These are phyloP conservation scores for Clinocottus analis DNA, from an alignment of 2,113 vertebrate species.

Conservation along the genomic window DNA sequence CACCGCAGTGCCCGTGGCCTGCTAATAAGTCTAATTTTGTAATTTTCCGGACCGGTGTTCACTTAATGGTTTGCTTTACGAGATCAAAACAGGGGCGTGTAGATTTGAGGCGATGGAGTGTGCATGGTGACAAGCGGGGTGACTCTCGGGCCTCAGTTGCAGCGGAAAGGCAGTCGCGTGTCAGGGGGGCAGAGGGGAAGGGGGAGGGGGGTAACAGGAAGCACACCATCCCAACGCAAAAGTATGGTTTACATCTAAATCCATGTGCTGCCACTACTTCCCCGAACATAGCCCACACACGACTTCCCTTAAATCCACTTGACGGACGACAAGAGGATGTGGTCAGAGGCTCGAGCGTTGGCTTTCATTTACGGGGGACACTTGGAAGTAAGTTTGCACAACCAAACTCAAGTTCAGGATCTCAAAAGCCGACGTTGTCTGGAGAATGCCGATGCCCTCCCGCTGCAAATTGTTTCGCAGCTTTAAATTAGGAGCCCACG, in stretches of 20 bases:
- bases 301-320: slow-evolving; percentile 48
- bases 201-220: slow-evolving; percentile 56
- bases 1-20: background rate
- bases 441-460: slow-evolving; percentile 6
- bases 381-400: slow-evolving; percentile 33
- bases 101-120: background rate
- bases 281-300: slow-evolving; percentile 50
- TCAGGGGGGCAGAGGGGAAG: background rate
- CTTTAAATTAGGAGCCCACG: background rate
- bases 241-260: slow-evolving; percentile 52
- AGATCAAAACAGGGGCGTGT: slow-evolving; percentile 6
- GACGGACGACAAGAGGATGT: slow-evolving; percentile 41
- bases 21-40: slow-evolving; percentile 20
- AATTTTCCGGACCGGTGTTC: slow-evolving; percentile 22
- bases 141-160: background rate
- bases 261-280: slow-evolving; percentile 52
- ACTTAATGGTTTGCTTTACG: slow-evolving; percentile 8
- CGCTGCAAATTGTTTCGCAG: background rate
- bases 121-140: background rate
- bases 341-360: background rate
- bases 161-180: slow-evolving; percentile 49
- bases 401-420: slow-evolving; percentile 8
- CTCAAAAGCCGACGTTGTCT: slow-evolving; percentile 14
- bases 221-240: slow-evolving; percentile 33
- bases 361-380: slow-evolving; percentile 40